Evolutionary conservation across 2,113 vertebrate genomes (phyloP).

Genomic region (Siphamia tubifer): DNA sequence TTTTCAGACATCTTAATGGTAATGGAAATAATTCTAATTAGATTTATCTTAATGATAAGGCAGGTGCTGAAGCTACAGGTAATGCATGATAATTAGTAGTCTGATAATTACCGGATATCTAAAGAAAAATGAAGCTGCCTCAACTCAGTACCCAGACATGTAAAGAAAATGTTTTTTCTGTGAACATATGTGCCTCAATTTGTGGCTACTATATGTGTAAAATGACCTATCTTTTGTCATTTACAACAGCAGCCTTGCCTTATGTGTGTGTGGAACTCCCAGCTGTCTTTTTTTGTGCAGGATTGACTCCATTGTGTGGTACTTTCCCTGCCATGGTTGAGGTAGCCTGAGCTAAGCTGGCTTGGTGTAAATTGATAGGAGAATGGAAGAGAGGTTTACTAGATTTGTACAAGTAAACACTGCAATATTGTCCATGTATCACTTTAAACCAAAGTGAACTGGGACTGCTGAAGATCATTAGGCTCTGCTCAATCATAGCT

Average conservation of each 20-base stretch:
- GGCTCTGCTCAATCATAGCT: slow-evolving; percentile 44
- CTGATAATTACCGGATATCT: slow-evolving; percentile 15
- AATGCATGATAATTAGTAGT: slow-evolving; percentile 9
- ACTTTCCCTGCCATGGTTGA: slow-evolving; percentile 46
- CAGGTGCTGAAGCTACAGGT: neutral
- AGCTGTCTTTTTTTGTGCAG: slow-evolving; percentile 45
- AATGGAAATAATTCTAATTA: slow-evolving; percentile 17
- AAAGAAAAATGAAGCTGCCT: slow-evolving; percentile 5
- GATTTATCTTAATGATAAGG: slow-evolving; percentile 14
- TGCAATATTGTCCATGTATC: slow-evolving; percentile 61
- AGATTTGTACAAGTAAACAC: slow-evolving; percentile 60
- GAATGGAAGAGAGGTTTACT: slow-evolving; percentile 46
- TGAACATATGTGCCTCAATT: neutral
- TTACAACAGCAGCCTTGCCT: neutral
- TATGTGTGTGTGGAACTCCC: slow-evolving; percentile 8
- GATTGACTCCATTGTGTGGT: slow-evolving; percentile 44
- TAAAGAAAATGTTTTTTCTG: neutral
- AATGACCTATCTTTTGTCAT: slow-evolving; percentile 15
- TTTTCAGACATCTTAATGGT: slow-evolving; percentile 7
- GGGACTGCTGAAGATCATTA: slow-evolving; percentile 55
- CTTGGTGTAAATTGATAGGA: slow-evolving; percentile 52
- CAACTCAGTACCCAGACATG: neutral
- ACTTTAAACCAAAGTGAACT: slow-evolving; percentile 59
- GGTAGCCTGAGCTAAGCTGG: slow-evolving; percentile 44
- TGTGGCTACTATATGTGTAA: neutral